These are phyloP conservation scores for Phytoseiulus persimilis DNA, from an alignment of 2,888 invertebrate genomes.

Conservation along the genomic window DNA sequence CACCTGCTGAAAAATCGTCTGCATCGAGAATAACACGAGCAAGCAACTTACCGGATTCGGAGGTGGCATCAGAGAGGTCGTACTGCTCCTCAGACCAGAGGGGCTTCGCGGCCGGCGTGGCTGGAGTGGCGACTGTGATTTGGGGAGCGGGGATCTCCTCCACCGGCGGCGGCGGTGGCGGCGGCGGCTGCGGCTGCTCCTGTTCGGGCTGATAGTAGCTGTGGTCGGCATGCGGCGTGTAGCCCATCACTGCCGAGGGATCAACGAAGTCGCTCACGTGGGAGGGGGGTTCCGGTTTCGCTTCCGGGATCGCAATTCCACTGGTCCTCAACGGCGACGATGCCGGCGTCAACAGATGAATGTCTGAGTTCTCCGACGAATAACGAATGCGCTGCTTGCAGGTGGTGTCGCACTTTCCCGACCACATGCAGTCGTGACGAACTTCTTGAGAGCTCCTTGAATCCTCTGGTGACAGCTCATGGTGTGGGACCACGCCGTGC, in stretches of 20 bases:
- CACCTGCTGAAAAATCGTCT: no score
- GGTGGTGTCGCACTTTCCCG: constrained; percentile 10
- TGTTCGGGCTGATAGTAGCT: constrained; percentile 33
- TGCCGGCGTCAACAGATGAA: constrained; percentile 22
- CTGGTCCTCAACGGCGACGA: constrained; percentile 15
- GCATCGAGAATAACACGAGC: not conserved
- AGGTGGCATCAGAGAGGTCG: constrained; percentile 5
- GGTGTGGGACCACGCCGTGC: not conserved
- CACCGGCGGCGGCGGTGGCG: no score
- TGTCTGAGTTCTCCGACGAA: constrained; percentile 35
- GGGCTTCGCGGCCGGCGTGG: not conserved
- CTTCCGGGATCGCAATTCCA: not conserved
- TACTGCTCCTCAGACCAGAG: constrained; percentile 7
- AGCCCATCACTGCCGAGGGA: constrained; percentile 29
- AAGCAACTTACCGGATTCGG: constrained; percentile 10
- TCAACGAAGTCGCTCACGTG: constrained; percentile 8
- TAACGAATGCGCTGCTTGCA: constrained; percentile 31
- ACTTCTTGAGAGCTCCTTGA: not conserved
- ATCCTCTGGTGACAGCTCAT: not conserved
- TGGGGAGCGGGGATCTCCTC: not conserved
- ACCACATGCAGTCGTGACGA: constrained; percentile 34
- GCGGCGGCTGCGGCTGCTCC: no score
- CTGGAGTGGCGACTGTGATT: constrained; percentile 26
- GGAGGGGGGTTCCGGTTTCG: not conserved
- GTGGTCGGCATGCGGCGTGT: constrained; percentile 29